phyloP scores from a whole-genome alignment of 2,113 vertebrate genomes.

The Mungos mungo region DNA sequence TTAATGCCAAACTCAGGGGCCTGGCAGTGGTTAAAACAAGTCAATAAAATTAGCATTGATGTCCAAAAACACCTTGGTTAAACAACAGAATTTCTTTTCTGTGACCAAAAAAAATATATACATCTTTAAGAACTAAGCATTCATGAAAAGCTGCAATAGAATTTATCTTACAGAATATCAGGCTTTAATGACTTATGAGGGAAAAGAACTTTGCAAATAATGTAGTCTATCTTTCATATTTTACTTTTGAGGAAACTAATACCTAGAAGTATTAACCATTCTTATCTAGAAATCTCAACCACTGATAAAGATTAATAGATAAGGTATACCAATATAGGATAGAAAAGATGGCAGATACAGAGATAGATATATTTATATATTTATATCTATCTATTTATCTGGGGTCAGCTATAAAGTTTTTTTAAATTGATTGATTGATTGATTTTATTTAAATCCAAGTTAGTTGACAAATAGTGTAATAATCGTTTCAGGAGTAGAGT shows the following conservation, averaged over 20 bases:
- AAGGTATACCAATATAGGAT: background rate
- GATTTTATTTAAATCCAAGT: too few relatives aligned
- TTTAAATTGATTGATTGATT: too few relatives aligned
- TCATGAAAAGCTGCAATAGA: background rate
- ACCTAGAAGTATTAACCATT: background rate
- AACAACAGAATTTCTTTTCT: background rate
- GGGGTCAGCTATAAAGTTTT: background rate
- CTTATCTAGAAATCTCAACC: background rate
- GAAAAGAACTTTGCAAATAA: background rate
- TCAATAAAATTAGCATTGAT: background rate
- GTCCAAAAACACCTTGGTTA: background rate
- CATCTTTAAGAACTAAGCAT: background rate
- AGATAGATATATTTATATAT: background rate
- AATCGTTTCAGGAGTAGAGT: too few relatives aligned
- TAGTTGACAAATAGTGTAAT: too few relatives aligned
- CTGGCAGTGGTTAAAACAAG: background rate
- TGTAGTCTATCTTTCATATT: background rate
- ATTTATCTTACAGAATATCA: background rate
- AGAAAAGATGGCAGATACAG: background rate
- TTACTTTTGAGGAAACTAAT: constrained; percentile 19
- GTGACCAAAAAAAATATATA: background rate
- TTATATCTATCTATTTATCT: background rate
- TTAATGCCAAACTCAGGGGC: background rate
- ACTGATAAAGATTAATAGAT: background rate
- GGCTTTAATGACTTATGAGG: background rate